Percentiles rank a stretch among this genome's conserved stretches.
Evolutionary conservation across 2,797 vertebrate species (phyloP).

Genomic region (Spheniscus humboldti): DNA sequence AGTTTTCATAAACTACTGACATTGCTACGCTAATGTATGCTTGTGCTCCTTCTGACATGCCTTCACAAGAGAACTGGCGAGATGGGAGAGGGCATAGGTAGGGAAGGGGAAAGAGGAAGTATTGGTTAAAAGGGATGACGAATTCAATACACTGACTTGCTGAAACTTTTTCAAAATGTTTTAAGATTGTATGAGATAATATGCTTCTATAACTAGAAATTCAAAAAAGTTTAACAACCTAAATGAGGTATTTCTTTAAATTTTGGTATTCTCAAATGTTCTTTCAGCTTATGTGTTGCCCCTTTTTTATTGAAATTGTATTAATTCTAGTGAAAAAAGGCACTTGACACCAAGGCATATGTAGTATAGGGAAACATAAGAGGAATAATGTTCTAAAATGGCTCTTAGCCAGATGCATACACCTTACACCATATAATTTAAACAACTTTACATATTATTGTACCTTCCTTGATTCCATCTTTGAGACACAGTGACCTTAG

Average conservation of each 20-base stretch:
- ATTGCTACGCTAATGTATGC: accelerated
- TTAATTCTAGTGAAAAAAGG: not conserved
- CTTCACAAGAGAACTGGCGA: not conserved
- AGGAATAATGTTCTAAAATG: not conserved
- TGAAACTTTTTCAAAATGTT: not conserved
- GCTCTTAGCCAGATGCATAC: not conserved
- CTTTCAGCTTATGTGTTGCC: not conserved
- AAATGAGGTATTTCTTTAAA: not conserved
- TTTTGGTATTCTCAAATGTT: not conserved
- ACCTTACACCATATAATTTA: not conserved
- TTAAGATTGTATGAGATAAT: not conserved
- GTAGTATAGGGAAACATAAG: not conserved
- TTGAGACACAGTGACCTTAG: not conserved
- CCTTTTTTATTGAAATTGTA: not conserved
- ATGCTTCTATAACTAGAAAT: not conserved
- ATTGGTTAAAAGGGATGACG: not conserved
- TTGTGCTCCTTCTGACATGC: not conserved
- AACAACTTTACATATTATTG: not conserved
- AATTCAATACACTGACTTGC: not conserved
- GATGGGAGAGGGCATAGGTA: not conserved
- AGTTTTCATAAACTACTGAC: not conserved
- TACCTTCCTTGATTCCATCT: not conserved
- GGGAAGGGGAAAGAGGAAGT: not conserved
- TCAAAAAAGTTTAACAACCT: not conserved
- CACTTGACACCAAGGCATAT: not conserved